Evolutionary conservation across 2,888 invertebrate genomes (phyloP), one percentile per base, ranked within the genome.

Genomic region (Meiosimyza decipiens): DNA sequence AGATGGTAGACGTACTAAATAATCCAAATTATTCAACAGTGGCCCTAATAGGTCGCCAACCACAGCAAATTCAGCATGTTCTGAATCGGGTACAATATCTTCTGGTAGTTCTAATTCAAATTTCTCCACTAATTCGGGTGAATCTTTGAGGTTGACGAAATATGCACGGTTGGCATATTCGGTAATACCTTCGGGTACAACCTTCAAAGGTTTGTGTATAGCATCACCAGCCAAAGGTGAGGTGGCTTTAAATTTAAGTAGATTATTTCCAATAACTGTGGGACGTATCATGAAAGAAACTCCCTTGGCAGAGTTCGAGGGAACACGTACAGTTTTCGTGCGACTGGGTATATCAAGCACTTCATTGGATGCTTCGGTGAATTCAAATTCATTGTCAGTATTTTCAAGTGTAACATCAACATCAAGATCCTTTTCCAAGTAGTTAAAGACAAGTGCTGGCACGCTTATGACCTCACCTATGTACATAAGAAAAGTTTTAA

Each of bases 271-370:
- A 59, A 94, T 87, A 74, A 90, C 89, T 75, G 89, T 89, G 0
- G 95, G 93, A n/a, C 91, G 90, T 67, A 96, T 91, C 86, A 96
- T 91, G 87, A 99, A 95, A 72, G 94, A 94, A 0, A 95, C 93
- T 0, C 94, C 91, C 67, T 91, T 90, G 22, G 92, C 93, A 0
- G 90, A 89, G 71, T 93, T 92, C 15, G 94, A 91, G 18, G 91
- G 90, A 0, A 95, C 90, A 2, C 88, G 88, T 15, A 95, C 84
- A 51, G 88, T 90, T 80, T 92, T 91, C 16, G 94, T 92, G 68
- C 91, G 91, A 54, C 92, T 91, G 85, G 94, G 89, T 80, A 97
- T 95, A 85, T 96, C 98, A 84, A 94, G 95, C 7, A 98, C 91
- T 15, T 95, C 93, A 51, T 95, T 92, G 57, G 96, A 93, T 67